A percentile compares a stretch with the other conserved stretches of the same genome.
These are phyloP conservation scores for Cinclus mexicanus DNA, from an alignment of 2,113 vertebrate species.

Conservation along the genomic window DNA sequence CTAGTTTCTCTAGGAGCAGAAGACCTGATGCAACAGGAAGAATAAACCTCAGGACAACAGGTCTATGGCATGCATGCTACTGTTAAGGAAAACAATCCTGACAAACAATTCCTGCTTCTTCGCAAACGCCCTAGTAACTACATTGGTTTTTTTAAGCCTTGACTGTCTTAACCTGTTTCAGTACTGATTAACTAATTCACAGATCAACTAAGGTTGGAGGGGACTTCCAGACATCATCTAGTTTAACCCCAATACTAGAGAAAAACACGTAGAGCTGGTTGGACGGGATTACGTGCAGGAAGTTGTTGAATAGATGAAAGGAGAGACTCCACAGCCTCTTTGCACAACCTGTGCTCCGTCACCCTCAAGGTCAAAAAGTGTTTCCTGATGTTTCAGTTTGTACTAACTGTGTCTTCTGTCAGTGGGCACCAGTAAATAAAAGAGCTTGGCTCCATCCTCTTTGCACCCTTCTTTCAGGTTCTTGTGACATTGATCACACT, in stretches of 20 bases:
- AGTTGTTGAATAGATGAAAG: not conserved
- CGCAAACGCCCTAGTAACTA: not conserved
- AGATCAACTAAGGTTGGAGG: not conserved
- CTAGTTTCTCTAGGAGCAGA: not conserved
- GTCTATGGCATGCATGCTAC: not conserved
- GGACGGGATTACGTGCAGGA: not conserved
- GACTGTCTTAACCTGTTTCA: not conserved
- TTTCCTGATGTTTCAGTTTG: not conserved
- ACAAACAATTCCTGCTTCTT: not conserved
- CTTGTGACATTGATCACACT: not conserved
- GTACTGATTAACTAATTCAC: not conserved
- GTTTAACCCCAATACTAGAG: not conserved
- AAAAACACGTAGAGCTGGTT: not conserved
- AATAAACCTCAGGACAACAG: not conserved
- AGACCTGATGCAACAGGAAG: not conserved
- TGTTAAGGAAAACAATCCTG: not conserved
- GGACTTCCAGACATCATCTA: not conserved
- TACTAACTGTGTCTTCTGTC: not conserved
- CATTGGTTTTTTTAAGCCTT: not conserved
- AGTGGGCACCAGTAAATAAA: not conserved
- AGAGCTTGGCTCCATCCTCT: not conserved
- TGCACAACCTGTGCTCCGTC: not conserved
- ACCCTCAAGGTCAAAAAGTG: not conserved
- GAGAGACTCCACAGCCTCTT: not conserved
- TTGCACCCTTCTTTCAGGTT: not conserved